Evolutionary conservation across 1,140 invertebrate genomes (phyloP), one percentile per base, ranked within the genome.

Genomic region (Panagrolaimus sp.): DNA sequence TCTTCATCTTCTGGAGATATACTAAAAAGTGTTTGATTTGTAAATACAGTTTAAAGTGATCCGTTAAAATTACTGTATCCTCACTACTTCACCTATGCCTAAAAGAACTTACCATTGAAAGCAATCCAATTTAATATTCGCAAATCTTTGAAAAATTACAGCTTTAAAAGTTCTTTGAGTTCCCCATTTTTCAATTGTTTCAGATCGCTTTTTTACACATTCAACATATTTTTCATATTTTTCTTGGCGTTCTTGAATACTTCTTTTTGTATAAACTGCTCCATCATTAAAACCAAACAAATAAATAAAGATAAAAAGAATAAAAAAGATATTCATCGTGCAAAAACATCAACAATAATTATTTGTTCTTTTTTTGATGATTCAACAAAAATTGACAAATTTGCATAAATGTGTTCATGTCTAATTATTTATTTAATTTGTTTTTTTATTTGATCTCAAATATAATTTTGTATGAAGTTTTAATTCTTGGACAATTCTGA

Each of bases 151-250:
- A 58, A 58, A 58, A 12, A 58, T 58, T 10, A 58, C 21, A 26
- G 52, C 52, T 26, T 58, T 58, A 28, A 21, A 58, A 12, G 15
- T 12, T 2, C 52, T 21, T n/a, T 28, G 52, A 26, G 14, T 58
- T 24, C 52, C 52, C 1, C 21, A 28, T 58, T 58, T 58, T 58
- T 58, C 21, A 28, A 28, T 58, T 28, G 28, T 12, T 58, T 58
- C 10, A 28, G 14, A 1, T 26, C 52, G 15, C 10, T 58, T 28
- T 21, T 58, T 28, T 28, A 58, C 15, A 17, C 52, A 58, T 58
- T 58, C 17, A 28, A 58, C 17, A 28, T 58, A 58, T 58, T 58
- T 58, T 5, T 58, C 52, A 28, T 58, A 58, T 28, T 58, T 58
- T 58, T 58, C 52, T 58, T 58, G 52, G 4, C 17, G 14, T 28